A percentile compares a stretch with the other conserved stretches of the same genome.
Evolutionary conservation across 2,888 invertebrate species (phyloP).

Genomic region (Trissonchulus sp.): DNA sequence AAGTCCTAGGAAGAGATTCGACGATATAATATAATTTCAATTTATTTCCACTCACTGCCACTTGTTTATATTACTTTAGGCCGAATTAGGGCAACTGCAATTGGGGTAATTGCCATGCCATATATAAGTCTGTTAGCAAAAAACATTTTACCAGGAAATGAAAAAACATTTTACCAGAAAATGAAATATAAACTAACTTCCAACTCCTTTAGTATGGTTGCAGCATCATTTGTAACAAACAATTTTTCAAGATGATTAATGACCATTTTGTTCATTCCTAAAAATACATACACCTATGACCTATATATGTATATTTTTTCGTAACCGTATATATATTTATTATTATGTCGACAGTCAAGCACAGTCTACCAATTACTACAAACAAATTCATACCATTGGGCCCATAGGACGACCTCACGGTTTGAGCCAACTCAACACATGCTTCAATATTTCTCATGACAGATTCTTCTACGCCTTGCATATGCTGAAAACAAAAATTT

Average conservation of each 20-base stretch:
- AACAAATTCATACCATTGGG: conserved; percentile 75
- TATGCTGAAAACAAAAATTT: conserved; percentile 60
- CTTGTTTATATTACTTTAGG: too few species aligned
- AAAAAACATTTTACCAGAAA: too few species aligned
- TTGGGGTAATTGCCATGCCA: too few species aligned
- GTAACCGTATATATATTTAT: too few species aligned
- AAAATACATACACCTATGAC: conserved; percentile 32
- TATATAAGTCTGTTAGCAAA: too few species aligned
- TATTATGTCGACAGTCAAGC: too few species aligned
- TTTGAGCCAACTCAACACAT: conserved; percentile 88
- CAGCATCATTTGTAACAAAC: conserved; percentile 98
- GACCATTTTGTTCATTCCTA: conserved; percentile 85
- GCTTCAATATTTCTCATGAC: conserved; percentile 87
- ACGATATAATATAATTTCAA: too few species aligned
- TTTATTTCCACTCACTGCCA: too few species aligned
- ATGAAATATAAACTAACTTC: conserved; percentile 63
- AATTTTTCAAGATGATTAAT: conserved; percentile 98
- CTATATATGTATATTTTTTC: too few species aligned
- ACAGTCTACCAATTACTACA: neutral
- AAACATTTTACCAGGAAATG: too few species aligned
- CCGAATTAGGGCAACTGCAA: too few species aligned
- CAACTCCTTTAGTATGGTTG: conserved; percentile 88
- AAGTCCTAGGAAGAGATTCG: too few species aligned
- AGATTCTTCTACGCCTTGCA: conserved; percentile 91
- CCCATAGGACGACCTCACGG: conserved; percentile 88